Evolutionary conservation across 2,888 invertebrate species (phyloP), one percentile per base, ranked within the genome.

Genomic region (Baronia brevicornis): DNA sequence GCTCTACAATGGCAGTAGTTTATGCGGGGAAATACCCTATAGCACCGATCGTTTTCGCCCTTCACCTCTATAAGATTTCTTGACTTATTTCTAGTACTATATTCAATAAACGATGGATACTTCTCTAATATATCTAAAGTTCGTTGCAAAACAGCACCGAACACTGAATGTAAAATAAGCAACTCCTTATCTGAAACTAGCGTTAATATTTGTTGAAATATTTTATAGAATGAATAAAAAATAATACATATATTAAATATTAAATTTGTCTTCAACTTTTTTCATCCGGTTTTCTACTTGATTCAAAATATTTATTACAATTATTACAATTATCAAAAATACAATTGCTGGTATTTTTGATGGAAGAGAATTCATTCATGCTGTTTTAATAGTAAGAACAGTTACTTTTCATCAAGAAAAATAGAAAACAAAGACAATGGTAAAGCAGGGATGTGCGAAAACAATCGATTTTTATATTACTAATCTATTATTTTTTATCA

Each of bases 1-100:
- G 87, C 86, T n/a, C 54, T 67, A 48, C 92, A 92, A 4, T 87
- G 82, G 40, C 92, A 92, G 55, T 85, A 92, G 55, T 91, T 92
- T 4, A 90, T 68, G 11, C 82, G 64, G 0, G 89, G 87, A 46
- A 90, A 89, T 13, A 92, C 60, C 28, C 87, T 86, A 40, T 89
- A 88, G 29, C 86, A 84, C n/a, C 84, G 74, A 23, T 79, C 73
- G 3, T 84, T 78, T 30, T 82, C 79, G 4, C 87, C 86, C 31
- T 74, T 75, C 3, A 91, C 74, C 80, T 90, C 90, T 21, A 88
- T 77, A 8, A 91, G 55, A 50, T 65, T 68, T 48, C 87, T 62
- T 1, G 51, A 38, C 24, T 67, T 61, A 28, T 73, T 69, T 2
- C 63, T 42, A 1, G 80, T 75, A 8, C 63, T 60, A 28, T 88